Percentiles rank a stretch among this genome's conserved stretches.
Conservation (phyloP, 2,113 vertebrate species). For the Egretta garzetta region DNA sequence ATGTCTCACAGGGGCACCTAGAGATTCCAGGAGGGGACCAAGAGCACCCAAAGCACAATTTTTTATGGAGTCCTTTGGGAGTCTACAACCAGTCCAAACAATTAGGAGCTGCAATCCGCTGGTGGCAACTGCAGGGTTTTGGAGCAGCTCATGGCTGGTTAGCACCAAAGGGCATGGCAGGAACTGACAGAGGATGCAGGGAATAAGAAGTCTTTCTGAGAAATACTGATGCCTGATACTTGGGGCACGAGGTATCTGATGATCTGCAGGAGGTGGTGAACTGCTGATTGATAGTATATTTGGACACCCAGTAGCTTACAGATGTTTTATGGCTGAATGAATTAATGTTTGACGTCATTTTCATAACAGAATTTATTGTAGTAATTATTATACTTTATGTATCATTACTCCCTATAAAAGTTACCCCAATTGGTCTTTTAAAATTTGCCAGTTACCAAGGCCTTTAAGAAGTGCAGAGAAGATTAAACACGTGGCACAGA, state of each 20-base stretch:
- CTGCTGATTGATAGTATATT: background rate
- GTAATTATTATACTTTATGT: conserved; percentile 7
- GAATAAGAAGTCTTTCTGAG: background rate
- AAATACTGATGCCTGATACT: background rate
- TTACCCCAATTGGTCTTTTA: background rate
- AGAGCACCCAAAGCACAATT: background rate
- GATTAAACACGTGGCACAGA: background rate
- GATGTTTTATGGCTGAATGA: background rate
- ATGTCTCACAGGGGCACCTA: background rate
- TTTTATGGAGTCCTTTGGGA: background rate
- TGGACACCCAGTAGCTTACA: background rate
- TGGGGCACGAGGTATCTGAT: background rate
- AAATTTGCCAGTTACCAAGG: background rate
- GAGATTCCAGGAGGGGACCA: background rate
- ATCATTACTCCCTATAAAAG: background rate
- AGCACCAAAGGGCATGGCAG: background rate
- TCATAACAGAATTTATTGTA: conserved; percentile 20
- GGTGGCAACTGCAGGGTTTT: background rate
- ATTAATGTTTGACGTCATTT: background rate
- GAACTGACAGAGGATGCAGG: background rate
- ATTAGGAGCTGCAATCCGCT: background rate
- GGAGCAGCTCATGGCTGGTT: background rate
- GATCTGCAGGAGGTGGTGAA: background rate
- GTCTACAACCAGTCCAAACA: background rate
- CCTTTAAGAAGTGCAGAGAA: background rate